Base-by-base conservation (phyloP, 1,140 invertebrate genomes). In the Panagrolaimus sp. region DNA sequence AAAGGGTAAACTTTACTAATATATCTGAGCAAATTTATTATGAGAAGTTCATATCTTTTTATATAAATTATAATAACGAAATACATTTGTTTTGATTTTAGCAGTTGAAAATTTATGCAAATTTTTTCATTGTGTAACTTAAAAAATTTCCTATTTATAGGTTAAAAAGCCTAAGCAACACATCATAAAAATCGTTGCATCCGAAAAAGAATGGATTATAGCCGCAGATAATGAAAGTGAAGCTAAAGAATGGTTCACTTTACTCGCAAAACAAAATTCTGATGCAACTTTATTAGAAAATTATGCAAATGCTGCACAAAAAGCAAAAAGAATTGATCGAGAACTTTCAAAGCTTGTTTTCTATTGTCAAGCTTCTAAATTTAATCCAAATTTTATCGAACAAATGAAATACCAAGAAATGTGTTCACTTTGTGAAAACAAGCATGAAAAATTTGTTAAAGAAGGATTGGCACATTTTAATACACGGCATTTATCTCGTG, bases 401-500 rank as follows among this genome's bases (percentile, higher is more conserved):
- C 64, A 76, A 67, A 71, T 69, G 63, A 25, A 67, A 11, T 81
- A 82, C 66, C 82, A 74, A 62, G 79, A 81, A 62, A 81, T 81
- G 79, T 81, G 79, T 44, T 81, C 78, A n/a, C 82, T 80, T 64
- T 77, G 79, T 20, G 79, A 81, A 53, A 72, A 68, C 14, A 82
- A 81, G 48, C 69, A 82, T 53, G 79, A 81, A 9, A 82, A 82
- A 63, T 44, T 81, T 11, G 20, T 82, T 14, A 80, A 82, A n/a
- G 73, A 80, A 63, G 75, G 72, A 11, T 46, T 77, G 31, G 31
- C 31, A 38, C 2, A 4, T 38, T 38, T 4, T 38, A 81, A 81
- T 67, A 46, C 70, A 9, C 67, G 74, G 20, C 79, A 81, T 61
- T 89, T 98, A 66, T 94, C 91, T 75, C 86, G 93, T 53, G 91